Conservation (phyloP, 2,888 invertebrate species). For the Chymomyza procnemis region DNA sequence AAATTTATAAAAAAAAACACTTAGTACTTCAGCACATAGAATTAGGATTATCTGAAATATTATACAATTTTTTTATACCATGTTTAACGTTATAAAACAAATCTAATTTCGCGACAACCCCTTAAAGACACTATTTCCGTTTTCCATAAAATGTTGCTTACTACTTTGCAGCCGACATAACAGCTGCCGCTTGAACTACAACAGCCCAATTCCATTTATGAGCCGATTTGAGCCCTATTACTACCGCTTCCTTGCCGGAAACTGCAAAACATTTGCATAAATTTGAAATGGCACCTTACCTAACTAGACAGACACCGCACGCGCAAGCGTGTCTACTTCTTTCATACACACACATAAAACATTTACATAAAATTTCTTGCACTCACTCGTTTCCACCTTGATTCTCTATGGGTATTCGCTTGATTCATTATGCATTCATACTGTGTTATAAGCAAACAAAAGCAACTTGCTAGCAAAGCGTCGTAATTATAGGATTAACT, state of each 20-base stretch:
- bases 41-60: too few species aligned
- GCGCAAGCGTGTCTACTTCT: conserved; percentile 38
- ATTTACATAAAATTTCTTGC: conserved; percentile 22
- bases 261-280: conserved; percentile 35
- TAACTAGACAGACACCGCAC: conserved; percentile 43
- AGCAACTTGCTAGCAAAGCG: conserved; percentile 23
- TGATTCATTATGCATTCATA: conserved; percentile 54
- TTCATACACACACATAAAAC: background rate
- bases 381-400: conserved; percentile 31
- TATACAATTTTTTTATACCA: too few species aligned
- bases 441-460: conserved; percentile 37
- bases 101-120: too few species aligned
- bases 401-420: conserved; percentile 6
- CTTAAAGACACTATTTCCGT: too few species aligned
- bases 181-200: background rate
- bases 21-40: too few species aligned
- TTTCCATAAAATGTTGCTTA: background rate
- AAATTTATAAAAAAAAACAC: too few species aligned
- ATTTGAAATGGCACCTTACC: conserved; percentile 17
- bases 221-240: conserved; percentile 10
- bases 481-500: conserved; percentile 57
- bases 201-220: background rate
- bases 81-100: too few species aligned
- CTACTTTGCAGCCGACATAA: background rate
- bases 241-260: conserved; percentile 59